A percentile compares a stretch with the other conserved stretches of the same genome.
Evolutionary conservation across 2,888 invertebrate species (phyloP).

Genomic region (Salpingus planirostris): DNA sequence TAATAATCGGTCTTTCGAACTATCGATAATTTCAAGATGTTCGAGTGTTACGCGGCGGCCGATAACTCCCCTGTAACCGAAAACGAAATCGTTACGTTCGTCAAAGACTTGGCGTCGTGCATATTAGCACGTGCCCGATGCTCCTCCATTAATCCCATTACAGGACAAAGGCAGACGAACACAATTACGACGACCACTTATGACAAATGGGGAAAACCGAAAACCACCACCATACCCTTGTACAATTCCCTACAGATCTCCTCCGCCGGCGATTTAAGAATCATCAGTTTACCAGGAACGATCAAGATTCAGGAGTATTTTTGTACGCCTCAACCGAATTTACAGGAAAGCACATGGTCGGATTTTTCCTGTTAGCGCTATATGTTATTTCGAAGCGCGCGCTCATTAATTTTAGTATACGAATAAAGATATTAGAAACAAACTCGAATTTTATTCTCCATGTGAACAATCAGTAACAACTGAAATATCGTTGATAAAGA

Average conservation of each 20-base stretch:
- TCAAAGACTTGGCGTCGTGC: slow-evolving; percentile 57
- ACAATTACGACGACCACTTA: slow-evolving; percentile 35
- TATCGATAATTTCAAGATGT: too few relatives aligned
- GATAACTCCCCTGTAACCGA: slow-evolving; percentile 45
- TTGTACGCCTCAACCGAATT: slow-evolving; percentile 45
- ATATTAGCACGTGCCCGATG: slow-evolving; percentile 56
- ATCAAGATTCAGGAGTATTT: slow-evolving; percentile 47
- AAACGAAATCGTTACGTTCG: slow-evolving; percentile 47
- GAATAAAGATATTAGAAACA: too few relatives aligned
- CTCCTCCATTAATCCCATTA: slow-evolving; percentile 54
- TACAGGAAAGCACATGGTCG: slow-evolving; percentile 42
- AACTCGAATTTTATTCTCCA: too few relatives aligned
- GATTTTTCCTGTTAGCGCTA: slow-evolving; percentile 22
- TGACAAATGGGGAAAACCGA: slow-evolving; percentile 23
- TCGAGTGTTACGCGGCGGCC: slow-evolving; percentile 46
- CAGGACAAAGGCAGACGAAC: slow-evolving; percentile 52
- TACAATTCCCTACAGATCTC: slow-evolving; percentile 52
- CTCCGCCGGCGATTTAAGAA: slow-evolving; percentile 46
- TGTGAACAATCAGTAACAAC: too few relatives aligned
- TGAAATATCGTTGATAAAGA: too few relatives aligned
- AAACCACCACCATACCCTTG: slow-evolving; percentile 32
- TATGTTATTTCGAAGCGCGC: slow-evolving; percentile 4
- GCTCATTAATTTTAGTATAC: slow-evolving; percentile 5
- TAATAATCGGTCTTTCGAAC: too few relatives aligned
- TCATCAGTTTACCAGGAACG: slow-evolving; percentile 46